Base-by-base conservation (phyloP, 2,888 invertebrate genomes). In the Lapara coniferarum region DNA sequence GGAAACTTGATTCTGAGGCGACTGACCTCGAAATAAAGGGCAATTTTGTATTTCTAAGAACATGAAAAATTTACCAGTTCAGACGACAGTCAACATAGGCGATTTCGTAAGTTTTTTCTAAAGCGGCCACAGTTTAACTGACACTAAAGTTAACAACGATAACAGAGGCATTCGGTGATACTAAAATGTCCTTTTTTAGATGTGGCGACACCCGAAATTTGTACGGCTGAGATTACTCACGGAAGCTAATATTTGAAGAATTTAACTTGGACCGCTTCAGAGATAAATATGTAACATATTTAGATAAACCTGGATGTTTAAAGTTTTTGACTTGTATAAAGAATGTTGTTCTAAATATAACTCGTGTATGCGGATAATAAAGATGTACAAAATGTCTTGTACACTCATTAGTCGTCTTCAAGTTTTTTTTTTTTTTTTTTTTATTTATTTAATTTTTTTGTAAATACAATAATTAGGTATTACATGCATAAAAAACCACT, bases 201-300 rank as follows among this genome's bases (percentile, higher is more conserved):
- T 68, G 63, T 63, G 69, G 66, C 67, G 70, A 68, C 68, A 66
- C 37, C 66, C 63, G 49, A 56, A 59, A 56, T 56, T 16, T 44
- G 59, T 53, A 25, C 52, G 53, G 14, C 53, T 63, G 53, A 59
- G 59, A 67, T 86, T 84, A 86, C 77, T 81, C 77, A 83, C 87
- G 81, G 89, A 82, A 89, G 90, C 86, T 89, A 91, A 91, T 90
- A 90, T 91, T 92, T 91, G 83, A 84, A 82, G 87, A 87, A 88
- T 89, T 87, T 72, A 72, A 77, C 73, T 74, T 74, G 70, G 55
- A 49, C 56, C 71, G 73, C 70, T 71, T 71, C 63, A 75, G 71
- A 77, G 75, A 78, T 77, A 78, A 78, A 72, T 73, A 71, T 72
- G 55, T 67, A 71, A 69, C 69, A 75, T 75, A 74, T 75, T 77